Evolutionary conservation across 2,888 invertebrate genomes (phyloP), one percentile per base, ranked within the genome.

Genomic region (Vanessa cardui): DNA sequence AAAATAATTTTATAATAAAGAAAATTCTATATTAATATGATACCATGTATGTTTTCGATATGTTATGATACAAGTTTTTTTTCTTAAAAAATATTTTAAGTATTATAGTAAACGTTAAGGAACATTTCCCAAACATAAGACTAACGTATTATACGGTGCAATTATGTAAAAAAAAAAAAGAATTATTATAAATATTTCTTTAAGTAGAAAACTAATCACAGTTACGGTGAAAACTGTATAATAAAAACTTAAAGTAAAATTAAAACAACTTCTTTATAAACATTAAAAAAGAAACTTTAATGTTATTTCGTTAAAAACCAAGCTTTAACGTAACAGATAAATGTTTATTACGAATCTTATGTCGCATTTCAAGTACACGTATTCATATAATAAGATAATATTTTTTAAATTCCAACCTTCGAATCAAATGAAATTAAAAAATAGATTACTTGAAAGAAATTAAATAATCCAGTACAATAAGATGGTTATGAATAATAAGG

Each of bases 231-330:
- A 54, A 54, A 54, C 16, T 31, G 26, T 31, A 21, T 8, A 54
- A 54, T 54, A 31, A 54, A 54, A 54, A n/a, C 52, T 31, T 54
- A 54, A 54, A 54, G 7, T 31, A 54, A 54, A 54, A 54, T 54
- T 54, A 31, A 52, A 52, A 31, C 52, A 15, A 31, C 52, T 31
- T 31, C 31, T 15, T 31, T 31, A 16, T 31, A 54, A 54, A 20
- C 39, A 39, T 20, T 49, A 31, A 54, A 52, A 52, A 54, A 54
- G 7, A 52, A 31, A 50, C 12, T 50, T 50, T 31, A 52, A 21
- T 31, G 31, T 16, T 54, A 50, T 21, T 54, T 6, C 26, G 16
- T 31, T 21, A 54, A 54, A 54, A 16, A 16, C 26, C 9, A 39
- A 16, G 21, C 15, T 31, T 52, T 21, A 50, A 52, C 52, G 26